Evolutionary conservation across 2,113 vertebrate species (phyloP).

Genomic region (Thermophis baileyi): DNA sequence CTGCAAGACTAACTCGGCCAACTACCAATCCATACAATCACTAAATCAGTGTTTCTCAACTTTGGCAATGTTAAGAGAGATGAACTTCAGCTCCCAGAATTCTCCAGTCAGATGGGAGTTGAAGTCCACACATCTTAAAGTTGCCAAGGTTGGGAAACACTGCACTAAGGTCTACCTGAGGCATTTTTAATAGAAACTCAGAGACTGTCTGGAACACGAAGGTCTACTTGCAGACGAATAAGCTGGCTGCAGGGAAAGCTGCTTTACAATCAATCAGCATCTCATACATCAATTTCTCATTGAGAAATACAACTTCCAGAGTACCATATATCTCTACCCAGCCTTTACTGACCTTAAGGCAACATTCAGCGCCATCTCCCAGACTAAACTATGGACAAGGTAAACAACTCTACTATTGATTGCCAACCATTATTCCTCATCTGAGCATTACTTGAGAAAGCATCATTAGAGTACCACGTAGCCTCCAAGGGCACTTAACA

Average conservation of each 20-base stretch:
- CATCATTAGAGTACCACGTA: background rate
- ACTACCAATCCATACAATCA: background rate
- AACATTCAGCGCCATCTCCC: background rate
- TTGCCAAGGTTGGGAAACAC: background rate
- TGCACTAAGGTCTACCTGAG: background rate
- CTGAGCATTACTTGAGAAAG: background rate
- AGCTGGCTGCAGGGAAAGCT: background rate
- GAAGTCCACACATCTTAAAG: background rate
- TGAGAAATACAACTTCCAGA: background rate
- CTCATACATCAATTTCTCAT: background rate
- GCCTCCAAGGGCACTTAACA: background rate
- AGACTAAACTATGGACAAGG: background rate
- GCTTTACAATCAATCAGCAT: background rate
- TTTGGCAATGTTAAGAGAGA: background rate
- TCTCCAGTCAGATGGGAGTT: background rate
- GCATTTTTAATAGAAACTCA: background rate
- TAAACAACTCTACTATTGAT: background rate
- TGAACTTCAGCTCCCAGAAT: background rate
- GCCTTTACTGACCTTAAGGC: background rate
- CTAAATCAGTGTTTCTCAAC: background rate
- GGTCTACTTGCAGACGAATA: background rate
- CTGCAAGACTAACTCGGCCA: background rate
- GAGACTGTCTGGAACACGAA: background rate
- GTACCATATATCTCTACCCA: background rate
- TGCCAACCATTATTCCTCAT: background rate